A percentile compares a stretch with the other conserved stretches of the same genome.
phyloP scores from a whole-genome alignment of 2,888 invertebrate species.

The Ditylenchus weischeri region DNA sequence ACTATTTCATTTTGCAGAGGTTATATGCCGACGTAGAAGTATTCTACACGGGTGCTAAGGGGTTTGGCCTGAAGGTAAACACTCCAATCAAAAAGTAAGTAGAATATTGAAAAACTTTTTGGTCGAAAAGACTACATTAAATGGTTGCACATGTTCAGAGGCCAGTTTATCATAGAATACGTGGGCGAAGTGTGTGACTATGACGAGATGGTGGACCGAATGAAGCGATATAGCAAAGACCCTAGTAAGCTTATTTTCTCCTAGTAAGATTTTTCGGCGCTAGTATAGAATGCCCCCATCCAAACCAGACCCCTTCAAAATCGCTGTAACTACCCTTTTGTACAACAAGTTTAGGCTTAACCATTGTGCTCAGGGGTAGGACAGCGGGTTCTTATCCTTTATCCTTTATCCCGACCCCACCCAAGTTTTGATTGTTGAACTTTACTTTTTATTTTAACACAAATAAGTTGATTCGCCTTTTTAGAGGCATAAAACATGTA shows the following conservation, averaged over 20 bases:
- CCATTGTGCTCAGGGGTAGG: too few relatives aligned
- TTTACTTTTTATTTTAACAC: too few relatives aligned
- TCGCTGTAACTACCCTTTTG: not conserved
- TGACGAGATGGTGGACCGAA: conserved; percentile 82
- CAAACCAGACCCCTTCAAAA: too few relatives aligned
- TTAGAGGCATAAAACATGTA: too few relatives aligned
- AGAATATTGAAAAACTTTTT: not conserved
- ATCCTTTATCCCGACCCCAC: too few relatives aligned
- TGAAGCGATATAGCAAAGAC: conserved; percentile 79
- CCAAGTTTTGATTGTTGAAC: too few relatives aligned
- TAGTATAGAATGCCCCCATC: too few relatives aligned
- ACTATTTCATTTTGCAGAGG: conserved; percentile 20
- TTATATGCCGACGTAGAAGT: conserved; percentile 74
- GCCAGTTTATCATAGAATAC: conserved; percentile 94
- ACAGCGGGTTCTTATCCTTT: too few relatives aligned
- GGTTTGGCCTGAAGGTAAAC: conserved; percentile 81
- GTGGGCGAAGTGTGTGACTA: conserved; percentile 93
- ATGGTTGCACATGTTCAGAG: conserved; percentile 65
- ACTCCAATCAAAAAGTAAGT: conserved; percentile 73
- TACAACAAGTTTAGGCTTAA: too few relatives aligned
- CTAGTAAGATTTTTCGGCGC: too few relatives aligned
- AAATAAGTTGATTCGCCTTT: too few relatives aligned
- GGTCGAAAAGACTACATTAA: not conserved
- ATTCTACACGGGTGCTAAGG: conserved; percentile 77
- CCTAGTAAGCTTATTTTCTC: not conserved